Evolutionary conservation across 2,888 invertebrate genomes (phyloP).

Genomic region (Idaea dimidiata): DNA sequence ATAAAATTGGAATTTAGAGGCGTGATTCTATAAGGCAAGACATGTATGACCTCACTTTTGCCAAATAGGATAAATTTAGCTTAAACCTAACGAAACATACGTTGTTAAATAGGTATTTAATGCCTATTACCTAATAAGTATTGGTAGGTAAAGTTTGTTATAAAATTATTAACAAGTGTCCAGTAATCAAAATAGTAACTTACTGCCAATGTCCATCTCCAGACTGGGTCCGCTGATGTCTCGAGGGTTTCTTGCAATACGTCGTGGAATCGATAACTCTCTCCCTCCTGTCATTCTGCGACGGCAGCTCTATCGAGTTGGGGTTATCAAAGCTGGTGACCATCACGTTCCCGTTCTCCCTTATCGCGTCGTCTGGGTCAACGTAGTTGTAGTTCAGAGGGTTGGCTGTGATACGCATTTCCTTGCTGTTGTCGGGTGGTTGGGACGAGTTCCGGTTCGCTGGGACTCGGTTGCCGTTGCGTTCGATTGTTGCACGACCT

Average conservation of each 20-base stretch:
- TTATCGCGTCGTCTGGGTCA: conserved; percentile 83
- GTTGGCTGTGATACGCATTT: conserved; percentile 90
- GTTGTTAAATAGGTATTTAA: no score
- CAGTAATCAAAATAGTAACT: no score
- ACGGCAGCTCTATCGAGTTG: conserved; percentile 85
- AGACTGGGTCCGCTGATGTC: conserved; percentile 60
- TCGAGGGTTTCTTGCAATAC: conserved; percentile 83
- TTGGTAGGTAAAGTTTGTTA: no score
- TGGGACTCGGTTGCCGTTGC: conserved; percentile 73
- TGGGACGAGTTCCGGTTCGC: conserved; percentile 64
- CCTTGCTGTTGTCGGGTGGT: conserved; percentile 61
- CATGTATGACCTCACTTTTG: no score
- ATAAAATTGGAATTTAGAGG: no score
- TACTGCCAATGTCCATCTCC: conserved; percentile 76
- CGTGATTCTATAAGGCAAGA: no score
- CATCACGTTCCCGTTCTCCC: conserved; percentile 74
- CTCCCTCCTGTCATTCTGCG: conserved; percentile 63
- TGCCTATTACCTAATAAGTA: no score
- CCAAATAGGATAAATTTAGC: no score
- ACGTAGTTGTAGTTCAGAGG: conserved; percentile 87
- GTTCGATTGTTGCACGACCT: conserved; percentile 83
- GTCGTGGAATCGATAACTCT: conserved; percentile 84
- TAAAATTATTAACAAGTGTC: no score
- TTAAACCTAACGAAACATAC: no score
- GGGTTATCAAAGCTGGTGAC: conserved; percentile 88